Evolutionary conservation across 2,113 vertebrate genomes (phyloP).

Genomic region (Hucho hucho): DNA sequence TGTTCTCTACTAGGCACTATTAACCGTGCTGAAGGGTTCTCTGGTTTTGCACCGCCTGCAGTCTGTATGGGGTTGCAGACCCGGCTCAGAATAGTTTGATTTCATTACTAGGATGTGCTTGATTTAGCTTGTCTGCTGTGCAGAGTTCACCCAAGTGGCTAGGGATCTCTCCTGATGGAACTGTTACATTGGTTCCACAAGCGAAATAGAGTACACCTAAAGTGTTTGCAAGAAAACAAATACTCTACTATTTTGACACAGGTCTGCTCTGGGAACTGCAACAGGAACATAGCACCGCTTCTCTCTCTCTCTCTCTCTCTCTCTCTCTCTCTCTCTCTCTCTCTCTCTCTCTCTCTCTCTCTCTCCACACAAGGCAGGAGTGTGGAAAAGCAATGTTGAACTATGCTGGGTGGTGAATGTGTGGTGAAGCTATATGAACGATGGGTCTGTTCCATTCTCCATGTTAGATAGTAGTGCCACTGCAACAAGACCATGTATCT

Average conservation of each 20-base stretch:
- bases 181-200: no score
- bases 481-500: slow-evolving; percentile 16
- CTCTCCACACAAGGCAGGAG: not conserved
- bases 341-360: not conserved
- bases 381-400: slow-evolving; percentile 20
- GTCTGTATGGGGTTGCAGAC: slow-evolving; percentile 11
- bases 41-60: slow-evolving; percentile 21
- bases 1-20: slow-evolving; percentile 72
- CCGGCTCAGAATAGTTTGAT: no score
- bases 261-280: no score
- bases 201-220: no score
- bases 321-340: no score
- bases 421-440: not conserved
- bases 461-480: slow-evolving; percentile 1
- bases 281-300: no score
- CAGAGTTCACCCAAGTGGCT: not conserved
- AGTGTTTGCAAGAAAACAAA: no score
- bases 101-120: no score
- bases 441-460: not conserved
- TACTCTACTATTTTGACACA: not conserved
- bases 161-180: no score
- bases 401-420: not conserved
- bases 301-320: no score
- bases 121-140: no score
- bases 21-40: slow-evolving; percentile 59